These are phyloP conservation scores for Phyllotreta cruciferae DNA, from an alignment of 2,888 invertebrate genomes.

Conservation along the genomic window DNA sequence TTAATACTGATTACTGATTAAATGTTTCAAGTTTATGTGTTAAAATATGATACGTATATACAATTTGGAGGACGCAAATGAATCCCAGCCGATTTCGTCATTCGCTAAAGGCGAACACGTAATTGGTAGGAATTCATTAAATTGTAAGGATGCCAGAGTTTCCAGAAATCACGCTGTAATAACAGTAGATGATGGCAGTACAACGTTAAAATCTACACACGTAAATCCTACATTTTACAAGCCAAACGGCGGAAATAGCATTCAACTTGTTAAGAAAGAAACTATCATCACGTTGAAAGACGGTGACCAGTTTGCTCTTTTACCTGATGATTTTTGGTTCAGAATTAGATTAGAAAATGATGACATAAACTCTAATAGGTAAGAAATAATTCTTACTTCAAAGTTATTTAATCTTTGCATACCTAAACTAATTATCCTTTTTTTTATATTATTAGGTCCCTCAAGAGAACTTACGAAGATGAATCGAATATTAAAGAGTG, in stretches of 20 bases:
- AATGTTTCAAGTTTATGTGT: too few species aligned
- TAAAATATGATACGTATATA: slow-evolving; percentile 13
- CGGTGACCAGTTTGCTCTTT: slow-evolving; percentile 65
- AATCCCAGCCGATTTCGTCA: slow-evolving; percentile 15
- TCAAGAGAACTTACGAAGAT: neutral
- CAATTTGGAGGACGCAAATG: slow-evolving; percentile 28
- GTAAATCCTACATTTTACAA: slow-evolving; percentile 65
- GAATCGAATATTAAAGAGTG: neutral
- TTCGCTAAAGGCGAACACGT: slow-evolving; percentile 34
- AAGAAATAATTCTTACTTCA: too few species aligned
- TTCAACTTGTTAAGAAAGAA: slow-evolving; percentile 58
- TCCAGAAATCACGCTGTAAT: slow-evolving; percentile 64
- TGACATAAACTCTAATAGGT: slow-evolving; percentile 1
- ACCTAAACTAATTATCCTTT: neutral
- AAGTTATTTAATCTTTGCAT: too few species aligned
- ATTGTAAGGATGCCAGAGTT: slow-evolving; percentile 61
- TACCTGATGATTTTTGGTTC: slow-evolving; percentile 64
- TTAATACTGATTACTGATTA: too few species aligned
- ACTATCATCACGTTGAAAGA: slow-evolving; percentile 53
- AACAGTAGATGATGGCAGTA: slow-evolving; percentile 55
- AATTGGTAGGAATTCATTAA: slow-evolving; percentile 36
- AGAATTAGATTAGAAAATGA: slow-evolving; percentile 35
- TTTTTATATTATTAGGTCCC: slow-evolving; percentile 3
- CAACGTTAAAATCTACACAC: slow-evolving; percentile 62
- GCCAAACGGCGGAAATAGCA: slow-evolving; percentile 51